phyloP scores from a whole-genome alignment of 2,888 invertebrate species.

The Sepioteuthis lessoniana region DNA sequence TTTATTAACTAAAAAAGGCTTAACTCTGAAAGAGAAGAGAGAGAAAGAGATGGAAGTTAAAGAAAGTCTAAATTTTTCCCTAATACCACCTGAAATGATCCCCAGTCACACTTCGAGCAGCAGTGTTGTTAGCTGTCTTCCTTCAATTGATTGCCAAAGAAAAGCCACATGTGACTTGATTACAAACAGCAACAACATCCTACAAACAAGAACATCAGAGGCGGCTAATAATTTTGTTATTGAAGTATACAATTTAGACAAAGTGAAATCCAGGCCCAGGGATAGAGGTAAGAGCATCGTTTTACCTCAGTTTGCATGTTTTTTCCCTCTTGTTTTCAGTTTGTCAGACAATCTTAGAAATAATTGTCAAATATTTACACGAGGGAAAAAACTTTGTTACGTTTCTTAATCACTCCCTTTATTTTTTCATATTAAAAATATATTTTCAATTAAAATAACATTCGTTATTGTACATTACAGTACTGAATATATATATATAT shows the following conservation, averaged over 20 bases:
- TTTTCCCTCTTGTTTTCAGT: too few species aligned
- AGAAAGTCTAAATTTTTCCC: constrained; percentile 8
- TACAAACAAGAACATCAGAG: background rate
- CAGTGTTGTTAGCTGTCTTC: background rate
- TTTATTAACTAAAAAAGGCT: too few species aligned
- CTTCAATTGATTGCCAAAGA: constrained; percentile 23
- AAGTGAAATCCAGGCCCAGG: background rate
- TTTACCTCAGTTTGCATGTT: background rate
- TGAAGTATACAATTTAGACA: constrained; percentile 43
- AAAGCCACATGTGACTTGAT: background rate
- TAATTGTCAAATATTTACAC: too few species aligned
- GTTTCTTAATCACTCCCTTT: too few species aligned
- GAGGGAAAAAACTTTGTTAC: too few species aligned
- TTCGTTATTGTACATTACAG: too few species aligned
- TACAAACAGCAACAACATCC: background rate
- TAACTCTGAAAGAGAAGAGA: background rate
- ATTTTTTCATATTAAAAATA: too few species aligned
- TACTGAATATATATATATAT: too few species aligned
- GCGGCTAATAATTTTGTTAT: constrained; percentile 37
- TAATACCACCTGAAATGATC: background rate
- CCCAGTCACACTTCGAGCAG: background rate
- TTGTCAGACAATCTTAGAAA: too few species aligned
- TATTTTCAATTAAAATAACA: too few species aligned
- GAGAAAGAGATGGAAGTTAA: constrained; percentile 38
- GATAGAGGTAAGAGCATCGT: background rate